Base-by-base conservation (phyloP, 1,140 invertebrate genomes). In the Camponotus pennsylvanicus region DNA sequence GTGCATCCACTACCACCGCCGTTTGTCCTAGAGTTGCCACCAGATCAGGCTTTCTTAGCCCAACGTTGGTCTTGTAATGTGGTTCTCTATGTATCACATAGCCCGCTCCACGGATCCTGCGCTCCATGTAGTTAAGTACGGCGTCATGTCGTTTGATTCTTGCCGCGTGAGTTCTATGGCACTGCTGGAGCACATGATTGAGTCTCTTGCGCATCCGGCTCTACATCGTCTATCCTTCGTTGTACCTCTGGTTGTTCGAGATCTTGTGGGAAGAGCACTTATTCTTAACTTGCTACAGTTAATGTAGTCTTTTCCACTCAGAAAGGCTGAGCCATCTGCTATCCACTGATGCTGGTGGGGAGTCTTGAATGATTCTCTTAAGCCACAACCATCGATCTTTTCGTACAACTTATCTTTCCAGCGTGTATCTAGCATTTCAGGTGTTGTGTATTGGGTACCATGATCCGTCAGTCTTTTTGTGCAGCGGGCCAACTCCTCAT, bases 311-410 rank as follows among this genome's bases (percentile, higher is more conserved):
- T 15, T 66, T 0, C 76, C 59, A 0, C 59, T 49, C 7, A 86
- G 42, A 0, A 77, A 8, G 0, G n/a, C n/a, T 0, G 21, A 55
- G 2, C 64, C 45, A 11, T 86, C 61, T 0, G 59, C 66, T 0
- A 89, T n/a, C 88, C 89, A 90, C 0, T 34, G 6, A 9, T 89
- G 71, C 32, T 86, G 77, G 3, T 15, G 52, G 5, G 40, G 7
- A 0, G 57, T 67, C 0, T 3, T 0, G 0, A 2, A 7, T 1
- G 84, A 88, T 27, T 92, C 88, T 2, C 55, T 83, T 18, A 94
- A 69, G 18, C 90, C 90, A 40, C 40, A 69, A 8, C 91, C 91
- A 70, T 93, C 91, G 0, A 87, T 80, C 0, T 89, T 90, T 11
- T 7, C 15, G 32, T 85, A 83, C 32, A 89, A 77, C 37, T 70